phyloP scores from a whole-genome alignment of 2,888 invertebrate genomes.

The Microplitis deprimator region DNA sequence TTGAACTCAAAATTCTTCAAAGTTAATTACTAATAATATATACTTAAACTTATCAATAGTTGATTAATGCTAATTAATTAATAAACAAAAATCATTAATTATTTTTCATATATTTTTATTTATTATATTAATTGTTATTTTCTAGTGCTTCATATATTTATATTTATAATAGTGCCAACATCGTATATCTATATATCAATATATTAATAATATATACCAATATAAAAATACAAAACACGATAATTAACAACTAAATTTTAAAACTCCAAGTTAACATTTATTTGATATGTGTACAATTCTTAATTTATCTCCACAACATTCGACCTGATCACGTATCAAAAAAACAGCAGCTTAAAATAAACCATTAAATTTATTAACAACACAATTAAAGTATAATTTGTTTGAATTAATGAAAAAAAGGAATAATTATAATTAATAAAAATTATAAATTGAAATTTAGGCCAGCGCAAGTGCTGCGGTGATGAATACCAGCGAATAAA shows the following conservation, averaged over 20 bases:
- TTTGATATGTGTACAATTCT: not conserved
- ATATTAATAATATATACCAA: not conserved
- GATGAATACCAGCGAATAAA: not conserved
- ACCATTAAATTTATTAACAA: not conserved
- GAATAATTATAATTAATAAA: not conserved
- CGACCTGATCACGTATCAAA: not conserved
- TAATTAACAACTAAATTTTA: not conserved
- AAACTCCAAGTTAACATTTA: not conserved
- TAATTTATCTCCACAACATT: not conserved
- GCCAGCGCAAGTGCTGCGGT: not conserved
- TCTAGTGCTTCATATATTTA: not conserved
- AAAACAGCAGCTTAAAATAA: not conserved
- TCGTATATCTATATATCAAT: not conserved
- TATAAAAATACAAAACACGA: not conserved
- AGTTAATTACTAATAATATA: no score
- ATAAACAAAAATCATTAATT: no score
- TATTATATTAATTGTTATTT: not conserved
- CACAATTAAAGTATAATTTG: not conserved
- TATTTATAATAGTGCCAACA: not conserved
- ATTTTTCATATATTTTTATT: not conserved
- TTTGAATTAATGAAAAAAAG: not conserved
- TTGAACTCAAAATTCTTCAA: no score
- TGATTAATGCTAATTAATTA: no score
- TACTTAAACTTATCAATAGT: no score
- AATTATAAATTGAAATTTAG: not conserved